Conservation (phyloP, 2,113 vertebrate species). For the Porphyrio hochstetteri region DNA sequence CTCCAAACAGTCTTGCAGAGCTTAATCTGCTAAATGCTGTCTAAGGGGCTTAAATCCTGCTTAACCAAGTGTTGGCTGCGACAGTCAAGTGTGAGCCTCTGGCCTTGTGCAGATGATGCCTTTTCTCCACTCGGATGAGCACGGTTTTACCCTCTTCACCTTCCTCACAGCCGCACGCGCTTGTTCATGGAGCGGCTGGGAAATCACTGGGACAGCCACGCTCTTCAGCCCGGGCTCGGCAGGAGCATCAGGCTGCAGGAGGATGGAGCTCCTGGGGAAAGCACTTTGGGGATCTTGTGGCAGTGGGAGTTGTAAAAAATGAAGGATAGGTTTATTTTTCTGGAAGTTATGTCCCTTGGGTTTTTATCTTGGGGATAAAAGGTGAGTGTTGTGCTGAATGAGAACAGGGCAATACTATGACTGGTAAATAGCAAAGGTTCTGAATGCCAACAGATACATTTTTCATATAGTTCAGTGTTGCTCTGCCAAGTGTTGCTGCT, state of each 20-base stretch:
- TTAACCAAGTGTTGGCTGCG: not conserved
- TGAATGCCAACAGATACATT: not conserved
- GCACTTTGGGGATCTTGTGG: not conserved
- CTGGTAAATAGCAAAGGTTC: not conserved
- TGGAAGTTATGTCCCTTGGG: too few species aligned
- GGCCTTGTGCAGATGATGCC: not conserved
- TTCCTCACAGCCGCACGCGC: not conserved
- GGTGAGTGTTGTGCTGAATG: not conserved
- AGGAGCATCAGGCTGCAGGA: not conserved
- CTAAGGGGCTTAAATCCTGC: not conserved
- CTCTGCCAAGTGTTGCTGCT: not conserved
- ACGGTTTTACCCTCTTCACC: not conserved
- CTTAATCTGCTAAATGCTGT: not conserved
- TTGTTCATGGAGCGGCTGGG: not conserved
- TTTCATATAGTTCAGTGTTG: not conserved
- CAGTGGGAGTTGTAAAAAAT: not conserved
- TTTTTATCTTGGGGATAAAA: not conserved
- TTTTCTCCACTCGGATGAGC: not conserved
- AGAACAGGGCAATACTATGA: not conserved
- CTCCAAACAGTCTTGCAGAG: not conserved
- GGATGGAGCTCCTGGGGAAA: not conserved
- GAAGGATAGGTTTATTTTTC: not conserved
- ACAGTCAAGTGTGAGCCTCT: not conserved
- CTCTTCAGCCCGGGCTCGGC: not conserved
- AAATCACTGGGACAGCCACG: not conserved